Percentiles rank a stretch among this genome's conserved stretches.
Evolutionary conservation across 2,888 invertebrate species (phyloP).

Genomic region (Crepidodera aurea): DNA sequence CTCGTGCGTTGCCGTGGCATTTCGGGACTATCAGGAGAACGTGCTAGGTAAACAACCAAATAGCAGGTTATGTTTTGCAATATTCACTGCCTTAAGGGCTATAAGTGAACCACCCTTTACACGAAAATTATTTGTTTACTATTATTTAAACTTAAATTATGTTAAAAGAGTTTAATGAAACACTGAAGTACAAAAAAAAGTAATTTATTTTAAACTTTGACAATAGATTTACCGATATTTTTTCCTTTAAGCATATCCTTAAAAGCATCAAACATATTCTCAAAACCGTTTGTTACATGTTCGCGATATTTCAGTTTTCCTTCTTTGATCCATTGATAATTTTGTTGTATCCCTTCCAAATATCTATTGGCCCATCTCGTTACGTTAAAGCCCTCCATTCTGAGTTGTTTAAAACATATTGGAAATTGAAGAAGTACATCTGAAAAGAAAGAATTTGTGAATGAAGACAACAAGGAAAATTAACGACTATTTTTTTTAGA

Average conservation of each 20-base stretch:
- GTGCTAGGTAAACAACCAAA: too few relatives aligned
- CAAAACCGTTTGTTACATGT: slow-evolving; percentile 71
- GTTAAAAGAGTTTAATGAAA: too few relatives aligned
- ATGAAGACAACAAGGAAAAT: too few relatives aligned
- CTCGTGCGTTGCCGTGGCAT: too few relatives aligned
- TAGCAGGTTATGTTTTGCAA: too few relatives aligned
- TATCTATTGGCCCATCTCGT: slow-evolving; percentile 59
- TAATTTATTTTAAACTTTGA: slow-evolving; percentile 40
- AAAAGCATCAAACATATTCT: slow-evolving; percentile 56
- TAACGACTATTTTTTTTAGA: too few relatives aligned
- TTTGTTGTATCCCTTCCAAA: slow-evolving; percentile 70
- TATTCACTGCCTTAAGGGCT: too few relatives aligned
- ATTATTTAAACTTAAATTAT: too few relatives aligned
- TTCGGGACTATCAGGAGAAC: too few relatives aligned
- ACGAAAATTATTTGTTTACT: too few relatives aligned
- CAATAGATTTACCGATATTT: slow-evolving; percentile 51
- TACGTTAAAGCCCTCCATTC: slow-evolving; percentile 49
- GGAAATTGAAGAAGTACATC: slow-evolving; percentile 9
- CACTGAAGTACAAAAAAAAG: too few relatives aligned
- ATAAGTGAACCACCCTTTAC: too few relatives aligned
- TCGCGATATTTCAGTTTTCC: slow-evolving; percentile 76
- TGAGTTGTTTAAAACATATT: slow-evolving; percentile 46
- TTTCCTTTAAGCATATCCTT: slow-evolving; percentile 48
- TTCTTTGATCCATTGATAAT: slow-evolving; percentile 71
- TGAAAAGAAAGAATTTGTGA: neutral